Evolutionary conservation across 2,797 vertebrate species (phyloP).

Genomic region (Propithecus deckenii): DNA sequence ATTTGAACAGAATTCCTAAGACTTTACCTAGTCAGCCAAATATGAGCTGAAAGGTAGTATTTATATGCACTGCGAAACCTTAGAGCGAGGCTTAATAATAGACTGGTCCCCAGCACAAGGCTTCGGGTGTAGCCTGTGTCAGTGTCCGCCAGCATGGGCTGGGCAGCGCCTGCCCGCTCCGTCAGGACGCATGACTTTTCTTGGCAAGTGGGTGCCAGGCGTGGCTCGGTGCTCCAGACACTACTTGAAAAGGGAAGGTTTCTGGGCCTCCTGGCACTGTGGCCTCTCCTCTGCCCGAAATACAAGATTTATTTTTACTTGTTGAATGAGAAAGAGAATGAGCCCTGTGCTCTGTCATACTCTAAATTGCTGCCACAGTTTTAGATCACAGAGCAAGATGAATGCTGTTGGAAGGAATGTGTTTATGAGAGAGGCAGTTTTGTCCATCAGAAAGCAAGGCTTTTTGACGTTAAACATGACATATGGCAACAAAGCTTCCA

Average conservation of each 20-base stretch:
- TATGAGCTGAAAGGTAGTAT: background rate
- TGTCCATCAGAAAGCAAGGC: slow-evolving; percentile 62
- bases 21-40: background rate
- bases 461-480: slow-evolving; percentile 58
- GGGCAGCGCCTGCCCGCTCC: background rate
- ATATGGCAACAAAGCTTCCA: slow-evolving; percentile 59
- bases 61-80: background rate
- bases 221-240: slow-evolving; percentile 70
- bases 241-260: slow-evolving; percentile 88
- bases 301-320: slow-evolving; percentile 84
- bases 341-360: slow-evolving; percentile 79
- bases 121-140: background rate
- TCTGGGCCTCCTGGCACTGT: slow-evolving; percentile 81
- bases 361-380: slow-evolving; percentile 62
- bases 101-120: background rate
- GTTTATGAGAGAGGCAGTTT: slow-evolving; percentile 80
- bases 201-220: slow-evolving; percentile 38
- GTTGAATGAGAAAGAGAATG: slow-evolving; percentile 79
- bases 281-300: slow-evolving; percentile 71
- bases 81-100: background rate
- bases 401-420: slow-evolving; percentile 84
- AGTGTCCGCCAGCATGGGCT: background rate
- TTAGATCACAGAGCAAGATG: slow-evolving; percentile 74
- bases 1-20: background rate
- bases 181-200: slow-evolving; percentile 60